Conservation (phyloP, 2,888 invertebrate genomes). For the Mallateleia sp. region DNA sequence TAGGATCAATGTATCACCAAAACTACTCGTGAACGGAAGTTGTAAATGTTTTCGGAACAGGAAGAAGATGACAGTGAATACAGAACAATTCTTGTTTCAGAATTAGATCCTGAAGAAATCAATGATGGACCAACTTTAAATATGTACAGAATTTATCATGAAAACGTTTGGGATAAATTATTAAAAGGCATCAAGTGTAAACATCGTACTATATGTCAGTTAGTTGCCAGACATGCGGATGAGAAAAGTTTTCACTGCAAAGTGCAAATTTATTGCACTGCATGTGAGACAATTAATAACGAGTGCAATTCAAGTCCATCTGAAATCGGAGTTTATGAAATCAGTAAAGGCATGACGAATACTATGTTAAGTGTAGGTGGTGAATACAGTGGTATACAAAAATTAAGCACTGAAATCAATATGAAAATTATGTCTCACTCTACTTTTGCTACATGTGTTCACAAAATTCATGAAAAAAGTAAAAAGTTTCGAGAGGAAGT, state of each 20-base stretch:
- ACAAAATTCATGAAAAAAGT: no score
- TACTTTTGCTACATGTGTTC: constrained; percentile 11
- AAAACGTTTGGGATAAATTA: constrained; percentile 10
- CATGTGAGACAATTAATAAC: constrained; percentile 25
- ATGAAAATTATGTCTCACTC: constrained; percentile 26
- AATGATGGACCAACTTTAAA: no score
- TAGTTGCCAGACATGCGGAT: constrained; percentile 18
- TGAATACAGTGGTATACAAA: constrained; percentile 26
- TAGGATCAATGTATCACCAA: no score
- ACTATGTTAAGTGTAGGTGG: constrained; percentile 21
- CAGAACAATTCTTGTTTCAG: no score
- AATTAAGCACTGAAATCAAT: constrained; percentile 28
- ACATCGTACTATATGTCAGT: constrained; percentile 1
- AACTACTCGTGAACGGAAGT: no score
- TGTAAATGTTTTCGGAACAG: no score
- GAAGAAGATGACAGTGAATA: no score
- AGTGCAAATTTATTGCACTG: constrained; percentile 42
- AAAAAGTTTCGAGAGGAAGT: no score
- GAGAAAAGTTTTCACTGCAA: constrained; percentile 11
- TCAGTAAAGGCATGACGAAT: constrained; percentile 28
- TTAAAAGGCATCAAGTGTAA: constrained; percentile 23
- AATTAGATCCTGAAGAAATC: no score
- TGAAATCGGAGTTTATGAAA: constrained; percentile 14
- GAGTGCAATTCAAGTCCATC: constrained; percentile 31
- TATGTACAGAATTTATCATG: constrained; percentile 19